Evolutionary conservation across 1,140 invertebrate genomes (phyloP).

Genomic region (Plutomurus gul): DNA sequence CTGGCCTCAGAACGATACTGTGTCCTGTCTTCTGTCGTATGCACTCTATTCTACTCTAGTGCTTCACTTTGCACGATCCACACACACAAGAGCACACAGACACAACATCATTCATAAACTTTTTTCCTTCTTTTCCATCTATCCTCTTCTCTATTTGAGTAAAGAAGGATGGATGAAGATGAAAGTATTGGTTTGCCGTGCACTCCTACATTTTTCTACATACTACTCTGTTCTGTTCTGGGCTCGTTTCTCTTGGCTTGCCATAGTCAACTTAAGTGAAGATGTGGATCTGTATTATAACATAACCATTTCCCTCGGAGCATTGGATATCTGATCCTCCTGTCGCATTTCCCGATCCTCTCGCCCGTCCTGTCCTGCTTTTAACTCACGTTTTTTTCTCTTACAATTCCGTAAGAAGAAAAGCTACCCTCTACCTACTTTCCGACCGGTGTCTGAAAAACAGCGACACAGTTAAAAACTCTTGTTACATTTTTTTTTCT

Average conservation of each 20-base stretch:
- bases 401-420: not conserved
- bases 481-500: too few relatives aligned
- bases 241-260: too few relatives aligned
- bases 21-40: not conserved
- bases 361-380: not conserved
- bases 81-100: too few relatives aligned
- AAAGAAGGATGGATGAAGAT: not conserved
- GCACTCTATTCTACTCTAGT: not conserved
- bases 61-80: too few relatives aligned
- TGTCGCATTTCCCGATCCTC: not conserved
- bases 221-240: too few relatives aligned
- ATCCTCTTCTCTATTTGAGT: not conserved
- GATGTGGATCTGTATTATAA: constrained; percentile 17
- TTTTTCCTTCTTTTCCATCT: not conserved
- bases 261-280: too few relatives aligned
- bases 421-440: too few relatives aligned
- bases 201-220: too few relatives aligned
- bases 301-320: constrained; percentile 1
- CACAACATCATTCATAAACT: constrained; percentile 31
- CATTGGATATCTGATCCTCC: constrained; percentile 21
- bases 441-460: not conserved
- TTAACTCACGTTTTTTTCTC: not conserved
- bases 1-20: not conserved
- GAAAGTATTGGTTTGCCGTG: not conserved
- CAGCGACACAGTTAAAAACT: too few relatives aligned